A percentile compares a stretch with the other conserved stretches of the same genome.
phyloP scores from a whole-genome alignment of 2,888 invertebrate genomes.

The Dorcus parallelipipedus region DNA sequence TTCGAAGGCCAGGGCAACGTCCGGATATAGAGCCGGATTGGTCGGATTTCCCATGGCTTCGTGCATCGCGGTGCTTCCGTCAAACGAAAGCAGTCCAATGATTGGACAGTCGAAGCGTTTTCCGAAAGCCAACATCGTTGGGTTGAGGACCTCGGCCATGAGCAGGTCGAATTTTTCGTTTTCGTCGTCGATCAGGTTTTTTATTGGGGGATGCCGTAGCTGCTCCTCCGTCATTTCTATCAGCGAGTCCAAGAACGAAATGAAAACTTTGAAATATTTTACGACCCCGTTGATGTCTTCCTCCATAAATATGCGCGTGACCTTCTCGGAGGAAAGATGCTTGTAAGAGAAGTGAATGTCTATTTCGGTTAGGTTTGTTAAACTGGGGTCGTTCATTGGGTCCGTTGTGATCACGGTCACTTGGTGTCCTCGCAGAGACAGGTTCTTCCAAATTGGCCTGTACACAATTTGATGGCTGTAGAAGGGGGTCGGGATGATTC shows the following conservation, averaged over 20 bases:
- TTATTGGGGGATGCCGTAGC: conserved; percentile 31
- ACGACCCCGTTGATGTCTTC: no score
- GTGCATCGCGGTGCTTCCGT: conserved; percentile 32
- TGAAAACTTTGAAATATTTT: no score
- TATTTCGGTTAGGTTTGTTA: conserved; percentile 39
- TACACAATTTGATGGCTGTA: conserved; percentile 36
- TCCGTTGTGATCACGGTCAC: conserved; percentile 39
- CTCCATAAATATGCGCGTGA: no score
- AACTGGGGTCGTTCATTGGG: conserved; percentile 30
- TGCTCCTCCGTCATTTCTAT: conserved; percentile 16
- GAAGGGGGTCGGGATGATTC: conserved; percentile 31
- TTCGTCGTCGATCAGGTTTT: conserved; percentile 35
- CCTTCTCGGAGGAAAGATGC: conserved; percentile 18
- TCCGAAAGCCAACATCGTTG: conserved; percentile 34
- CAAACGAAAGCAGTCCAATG: conserved; percentile 40
- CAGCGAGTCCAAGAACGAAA: conserved; percentile 1
- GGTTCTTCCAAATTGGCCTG: conserved; percentile 32
- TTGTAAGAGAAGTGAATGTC: conserved; percentile 29
- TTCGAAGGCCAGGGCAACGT: conserved; percentile 33
- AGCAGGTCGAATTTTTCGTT: conserved; percentile 39
- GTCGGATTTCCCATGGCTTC: conserved; percentile 38
- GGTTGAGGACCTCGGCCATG: conserved; percentile 37
- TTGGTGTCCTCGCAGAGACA: conserved; percentile 37
- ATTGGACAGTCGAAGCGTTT: conserved; percentile 40
- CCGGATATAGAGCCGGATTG: conserved; percentile 41